Base-by-base conservation (phyloP, 1,140 invertebrate genomes). In the Apis florea region DNA sequence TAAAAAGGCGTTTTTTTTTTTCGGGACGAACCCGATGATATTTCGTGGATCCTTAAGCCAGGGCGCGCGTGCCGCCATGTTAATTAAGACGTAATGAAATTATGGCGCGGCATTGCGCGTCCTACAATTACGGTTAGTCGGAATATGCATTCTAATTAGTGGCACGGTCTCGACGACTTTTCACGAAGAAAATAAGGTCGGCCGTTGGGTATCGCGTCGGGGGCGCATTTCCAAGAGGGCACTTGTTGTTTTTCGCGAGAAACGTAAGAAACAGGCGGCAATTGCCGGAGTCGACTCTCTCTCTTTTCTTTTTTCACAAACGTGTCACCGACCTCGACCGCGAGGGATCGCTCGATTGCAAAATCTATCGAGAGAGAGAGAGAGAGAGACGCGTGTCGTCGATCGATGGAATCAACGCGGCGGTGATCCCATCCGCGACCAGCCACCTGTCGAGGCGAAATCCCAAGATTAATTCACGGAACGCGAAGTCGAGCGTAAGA, bases 11-110 rank as follows among this genome's bases (percentile, higher is more conserved):
- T 70, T 54, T 26, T 8, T 15, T 13, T 2, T 5, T 61, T 24
- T 6, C 12, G 1, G 19, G 15, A 19, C 10, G n/a, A n/a, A n/a
- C 64, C 72, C 71, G 75, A 70, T 72, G 59, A 47, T 71, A 58
- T 85, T 85, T 74, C 79, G 81, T 54, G 74, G 56, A 82, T 86
- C 64, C 31, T 83, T 81, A 82, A 86, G 71, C 64, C 26, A n/a
- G 1, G 0, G 49, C 49, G 15, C 51, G 31, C 71, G 51, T 53
- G 17, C 69, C 79, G 64, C 31, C 85, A 59, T 85, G 79, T 86
- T 86, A 86, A 86, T 86, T 86, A 86, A 86, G 82, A 77, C 80
- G 79, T 86, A 86, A 86, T 85, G 85, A 86, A 85, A 86, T 86
- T 85, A 85, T 86, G 84, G 69, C 59, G 64, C 58, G 12, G 31